Evolutionary conservation across 1,140 invertebrate genomes (phyloP).

Genomic region (Orchesella cincta): DNA sequence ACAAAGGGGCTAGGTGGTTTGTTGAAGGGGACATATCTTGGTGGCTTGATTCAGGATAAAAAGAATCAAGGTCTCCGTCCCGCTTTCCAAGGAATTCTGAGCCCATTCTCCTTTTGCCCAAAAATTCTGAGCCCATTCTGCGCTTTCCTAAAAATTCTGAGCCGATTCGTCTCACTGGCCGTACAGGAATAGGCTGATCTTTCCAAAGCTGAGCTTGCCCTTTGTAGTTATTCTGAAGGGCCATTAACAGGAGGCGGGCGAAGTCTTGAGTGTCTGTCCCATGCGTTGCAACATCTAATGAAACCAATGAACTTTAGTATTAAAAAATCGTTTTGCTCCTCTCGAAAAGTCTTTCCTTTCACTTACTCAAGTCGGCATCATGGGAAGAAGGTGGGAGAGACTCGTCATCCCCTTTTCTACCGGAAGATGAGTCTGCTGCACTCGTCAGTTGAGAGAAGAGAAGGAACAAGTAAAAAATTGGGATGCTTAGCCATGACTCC

Average conservation of each 20-base stretch:
- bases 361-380: neutral
- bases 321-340: too few species aligned
- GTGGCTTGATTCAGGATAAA: neutral
- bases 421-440: neutral
- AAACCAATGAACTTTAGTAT: too few species aligned
- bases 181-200: neutral
- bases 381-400: neutral
- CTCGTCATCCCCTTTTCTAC: neutral
- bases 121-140: constrained; percentile 13
- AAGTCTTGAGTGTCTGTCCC: too few species aligned
- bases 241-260: neutral
- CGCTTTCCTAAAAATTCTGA: constrained; percentile 50
- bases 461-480: constrained; percentile 5
- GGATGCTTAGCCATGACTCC: neutral
- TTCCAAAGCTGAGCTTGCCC: neutral
- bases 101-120: constrained; percentile 22
- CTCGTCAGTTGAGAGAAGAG: neutral
- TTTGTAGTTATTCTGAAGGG: constrained; percentile 8
- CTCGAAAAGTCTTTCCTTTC: neutral
- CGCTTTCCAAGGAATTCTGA: constrained; percentile 50
- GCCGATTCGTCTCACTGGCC: constrained; percentile 43
- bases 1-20: too few species aligned
- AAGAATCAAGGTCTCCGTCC: constrained; percentile 41
- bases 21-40: neutral
- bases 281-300: too few species aligned